A percentile compares a stretch with the other conserved stretches of the same genome.
These are phyloP conservation scores for Stichopus horrens DNA, from an alignment of 53 echinoderm and acorn worm species.

Conservation along the genomic window DNA sequence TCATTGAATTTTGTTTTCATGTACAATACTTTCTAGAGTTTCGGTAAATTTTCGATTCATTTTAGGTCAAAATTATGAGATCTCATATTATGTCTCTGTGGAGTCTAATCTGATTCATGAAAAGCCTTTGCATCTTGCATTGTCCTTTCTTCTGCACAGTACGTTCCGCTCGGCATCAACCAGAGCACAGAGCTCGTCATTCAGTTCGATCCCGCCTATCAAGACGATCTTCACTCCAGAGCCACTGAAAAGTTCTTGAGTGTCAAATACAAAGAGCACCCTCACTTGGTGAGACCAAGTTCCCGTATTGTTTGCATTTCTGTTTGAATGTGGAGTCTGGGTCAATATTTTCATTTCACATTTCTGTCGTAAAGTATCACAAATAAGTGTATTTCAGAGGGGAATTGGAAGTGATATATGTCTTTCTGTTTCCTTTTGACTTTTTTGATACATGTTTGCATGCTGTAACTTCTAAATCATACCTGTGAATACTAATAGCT, in stretches of 20 bases:
- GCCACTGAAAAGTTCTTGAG: slow-evolving; percentile 88
- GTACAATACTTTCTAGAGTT: too few relatives aligned
- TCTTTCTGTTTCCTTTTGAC: too few relatives aligned
- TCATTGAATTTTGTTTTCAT: too few relatives aligned
- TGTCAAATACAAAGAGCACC: slow-evolving; percentile 87
- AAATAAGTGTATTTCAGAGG: neutral
- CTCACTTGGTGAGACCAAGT: slow-evolving; percentile 78
- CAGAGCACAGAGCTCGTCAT: slow-evolving; percentile 66
- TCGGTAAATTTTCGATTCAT: too few relatives aligned
- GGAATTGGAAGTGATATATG: too few relatives aligned
- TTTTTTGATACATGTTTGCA: too few relatives aligned
- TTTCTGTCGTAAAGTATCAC: neutral
- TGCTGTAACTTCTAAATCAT: too few relatives aligned
- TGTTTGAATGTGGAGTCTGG: neutral
- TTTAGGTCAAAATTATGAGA: too few relatives aligned
- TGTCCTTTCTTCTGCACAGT: slow-evolving; percentile 43
- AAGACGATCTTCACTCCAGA: slow-evolving; percentile 80
- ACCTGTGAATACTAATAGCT: too few relatives aligned
- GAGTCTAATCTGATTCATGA: too few relatives aligned
- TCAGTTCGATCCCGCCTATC: slow-evolving; percentile 90
- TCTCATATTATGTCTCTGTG: too few relatives aligned
- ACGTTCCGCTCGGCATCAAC: slow-evolving; percentile 78
- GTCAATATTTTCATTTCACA: neutral
- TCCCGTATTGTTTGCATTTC: neutral
- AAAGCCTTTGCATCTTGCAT: too few relatives aligned